A percentile compares a stretch with the other conserved stretches of the same genome.
Evolutionary conservation across 2,888 invertebrate species (phyloP).

Genomic region (Apotomis turbidana): DNA sequence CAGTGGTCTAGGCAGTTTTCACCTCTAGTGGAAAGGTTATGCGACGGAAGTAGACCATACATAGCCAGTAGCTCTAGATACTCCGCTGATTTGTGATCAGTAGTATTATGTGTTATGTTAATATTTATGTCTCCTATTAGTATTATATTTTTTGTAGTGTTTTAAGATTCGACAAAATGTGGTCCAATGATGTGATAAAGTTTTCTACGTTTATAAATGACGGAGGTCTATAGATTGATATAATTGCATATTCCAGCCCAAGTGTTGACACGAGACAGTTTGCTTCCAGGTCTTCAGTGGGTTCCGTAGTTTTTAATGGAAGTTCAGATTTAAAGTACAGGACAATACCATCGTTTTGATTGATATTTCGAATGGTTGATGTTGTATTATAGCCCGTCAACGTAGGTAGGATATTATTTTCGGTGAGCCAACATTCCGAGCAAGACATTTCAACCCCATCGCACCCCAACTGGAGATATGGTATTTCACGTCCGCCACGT

Average conservation of each 20-base stretch:
- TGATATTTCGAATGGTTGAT: background rate
- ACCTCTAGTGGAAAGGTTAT: too few relatives aligned
- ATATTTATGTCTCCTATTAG: too few relatives aligned
- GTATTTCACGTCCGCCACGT: too few relatives aligned
- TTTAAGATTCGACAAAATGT: too few relatives aligned
- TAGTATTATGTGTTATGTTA: too few relatives aligned
- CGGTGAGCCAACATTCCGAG: background rate
- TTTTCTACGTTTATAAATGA: background rate
- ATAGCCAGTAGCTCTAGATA: too few relatives aligned
- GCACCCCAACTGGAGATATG: too few relatives aligned
- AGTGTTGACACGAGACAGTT: constrained; percentile 2
- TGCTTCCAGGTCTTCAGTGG: background rate
- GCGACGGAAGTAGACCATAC: too few relatives aligned
- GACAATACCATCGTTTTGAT: background rate
- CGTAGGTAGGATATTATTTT: background rate
- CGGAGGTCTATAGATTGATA: background rate
- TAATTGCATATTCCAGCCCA: background rate
- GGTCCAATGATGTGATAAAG: background rate
- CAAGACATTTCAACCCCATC: too few relatives aligned
- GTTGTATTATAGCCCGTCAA: background rate
- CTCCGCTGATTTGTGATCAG: too few relatives aligned
- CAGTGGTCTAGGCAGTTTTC: too few relatives aligned
- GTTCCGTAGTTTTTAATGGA: background rate
- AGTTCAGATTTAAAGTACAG: background rate
- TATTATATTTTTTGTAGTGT: too few relatives aligned